Conservation (phyloP, 1,140 invertebrate species). For the Papilio polyxenes region DNA sequence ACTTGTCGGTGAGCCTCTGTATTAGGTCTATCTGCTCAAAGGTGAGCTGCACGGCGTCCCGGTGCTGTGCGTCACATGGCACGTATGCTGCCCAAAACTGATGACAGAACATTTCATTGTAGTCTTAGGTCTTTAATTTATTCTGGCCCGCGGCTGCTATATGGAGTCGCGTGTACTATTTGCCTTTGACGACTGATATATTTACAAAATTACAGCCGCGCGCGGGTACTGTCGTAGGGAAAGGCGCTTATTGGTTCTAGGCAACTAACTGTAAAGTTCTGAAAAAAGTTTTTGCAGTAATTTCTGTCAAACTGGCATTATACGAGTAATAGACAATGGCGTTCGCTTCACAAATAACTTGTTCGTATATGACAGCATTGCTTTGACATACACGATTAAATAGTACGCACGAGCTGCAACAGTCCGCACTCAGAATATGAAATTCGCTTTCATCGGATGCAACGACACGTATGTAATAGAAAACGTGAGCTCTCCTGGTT, state of each 20-base stretch:
- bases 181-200: no score
- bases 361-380: neutral
- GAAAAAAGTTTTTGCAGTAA: no score
- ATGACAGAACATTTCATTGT: slow-evolving; percentile 42
- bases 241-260: no score
- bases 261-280: no score
- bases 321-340: neutral
- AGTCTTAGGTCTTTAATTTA: neutral
- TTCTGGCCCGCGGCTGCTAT: neutral
- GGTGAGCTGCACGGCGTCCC: slow-evolving; percentile 91
- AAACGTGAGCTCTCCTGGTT: slow-evolving; percentile 55
- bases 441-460: slow-evolving; percentile 54
- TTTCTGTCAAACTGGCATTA: neutral
- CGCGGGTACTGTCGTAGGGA: no score
- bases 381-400: slow-evolving; percentile 45
- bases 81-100: slow-evolving; percentile 96
- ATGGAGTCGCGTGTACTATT: neutral
- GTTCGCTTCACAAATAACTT: neutral
- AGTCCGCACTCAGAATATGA: slow-evolving; percentile 53
- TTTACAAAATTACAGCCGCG: neutral
- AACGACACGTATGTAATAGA: slow-evolving; percentile 62
- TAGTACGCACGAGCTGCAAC: slow-evolving; percentile 66
- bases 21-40: slow-evolving; percentile 94
- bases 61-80: slow-evolving; percentile 90
- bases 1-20: slow-evolving; percentile 89